phyloP scores from a whole-genome alignment of 2,113 vertebrate genomes.

The Cochlearius cochlearius region DNA sequence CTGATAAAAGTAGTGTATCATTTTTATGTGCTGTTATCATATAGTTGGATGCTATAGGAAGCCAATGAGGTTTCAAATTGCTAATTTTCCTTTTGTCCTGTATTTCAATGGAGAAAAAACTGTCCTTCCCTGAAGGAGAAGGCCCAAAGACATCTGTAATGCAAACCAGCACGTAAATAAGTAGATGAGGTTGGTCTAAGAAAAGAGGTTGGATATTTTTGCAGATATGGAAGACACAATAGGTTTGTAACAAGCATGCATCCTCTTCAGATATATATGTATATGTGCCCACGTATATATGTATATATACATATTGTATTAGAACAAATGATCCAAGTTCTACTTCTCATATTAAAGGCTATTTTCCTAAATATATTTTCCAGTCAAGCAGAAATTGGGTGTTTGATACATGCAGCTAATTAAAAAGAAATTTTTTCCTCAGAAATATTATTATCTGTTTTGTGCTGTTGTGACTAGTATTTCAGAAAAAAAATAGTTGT shows the following conservation, averaged over 20 bases:
- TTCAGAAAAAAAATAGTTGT: neutral
- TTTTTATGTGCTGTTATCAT: neutral
- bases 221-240: neutral
- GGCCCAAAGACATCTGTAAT: neutral
- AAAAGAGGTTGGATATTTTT: neutral
- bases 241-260: neutral
- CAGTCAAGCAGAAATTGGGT: neutral
- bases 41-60: neutral
- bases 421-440: neutral
- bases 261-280: neutral
- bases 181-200: neutral
- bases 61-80: neutral
- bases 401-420: neutral
- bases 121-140: neutral
- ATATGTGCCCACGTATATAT: neutral
- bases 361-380: neutral
- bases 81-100: neutral
- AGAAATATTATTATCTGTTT: neutral
- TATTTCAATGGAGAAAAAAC: neutral
- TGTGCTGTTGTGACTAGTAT: neutral
- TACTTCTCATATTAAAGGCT: neutral
- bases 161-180: neutral
- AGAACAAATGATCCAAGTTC: neutral
- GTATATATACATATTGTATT: neutral
- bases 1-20: accelerated